Evolutionary conservation across 1,140 invertebrate genomes (phyloP).

Genomic region (Drosophila parabipectinata): DNA sequence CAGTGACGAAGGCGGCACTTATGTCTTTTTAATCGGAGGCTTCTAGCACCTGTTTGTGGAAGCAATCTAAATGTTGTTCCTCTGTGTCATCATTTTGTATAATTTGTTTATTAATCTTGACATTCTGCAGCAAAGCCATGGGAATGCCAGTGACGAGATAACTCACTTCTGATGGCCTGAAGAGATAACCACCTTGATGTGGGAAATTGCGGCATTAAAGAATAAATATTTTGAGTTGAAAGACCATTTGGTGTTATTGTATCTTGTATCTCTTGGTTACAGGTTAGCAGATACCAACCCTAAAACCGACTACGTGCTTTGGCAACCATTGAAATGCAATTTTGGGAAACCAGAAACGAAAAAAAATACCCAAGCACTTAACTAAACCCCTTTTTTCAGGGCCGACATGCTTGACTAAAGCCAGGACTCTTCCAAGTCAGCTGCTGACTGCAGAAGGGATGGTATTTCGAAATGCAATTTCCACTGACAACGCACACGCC

Average conservation of each 20-base stretch:
- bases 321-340: slow-evolving; percentile 55
- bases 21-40: slow-evolving; percentile 75
- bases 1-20: slow-evolving; percentile 42
- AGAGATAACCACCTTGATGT: not conserved
- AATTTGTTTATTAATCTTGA: slow-evolving; percentile 23
- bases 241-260: not conserved
- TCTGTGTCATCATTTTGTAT: slow-evolving; percentile 15
- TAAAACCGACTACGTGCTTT: slow-evolving; percentile 22
- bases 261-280: not conserved
- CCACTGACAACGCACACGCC: slow-evolving; percentile 38
- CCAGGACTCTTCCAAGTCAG: slow-evolving; percentile 7
- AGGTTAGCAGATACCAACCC: slow-evolving; percentile 33
- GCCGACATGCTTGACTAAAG: slow-evolving; percentile 47
- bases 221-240: not conserved
- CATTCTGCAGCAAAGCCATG: not conserved
- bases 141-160: slow-evolving; percentile 7
- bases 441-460: not conserved
- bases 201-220: not conserved
- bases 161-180: not conserved
- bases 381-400: not conserved
- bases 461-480: slow-evolving; percentile 44
- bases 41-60: slow-evolving; percentile 46
- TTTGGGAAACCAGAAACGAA: slow-evolving; percentile 29
- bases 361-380: slow-evolving; percentile 58
- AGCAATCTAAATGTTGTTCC: no score